Conservation (phyloP, 2,113 vertebrate species). For the Zingel zingel region DNA sequence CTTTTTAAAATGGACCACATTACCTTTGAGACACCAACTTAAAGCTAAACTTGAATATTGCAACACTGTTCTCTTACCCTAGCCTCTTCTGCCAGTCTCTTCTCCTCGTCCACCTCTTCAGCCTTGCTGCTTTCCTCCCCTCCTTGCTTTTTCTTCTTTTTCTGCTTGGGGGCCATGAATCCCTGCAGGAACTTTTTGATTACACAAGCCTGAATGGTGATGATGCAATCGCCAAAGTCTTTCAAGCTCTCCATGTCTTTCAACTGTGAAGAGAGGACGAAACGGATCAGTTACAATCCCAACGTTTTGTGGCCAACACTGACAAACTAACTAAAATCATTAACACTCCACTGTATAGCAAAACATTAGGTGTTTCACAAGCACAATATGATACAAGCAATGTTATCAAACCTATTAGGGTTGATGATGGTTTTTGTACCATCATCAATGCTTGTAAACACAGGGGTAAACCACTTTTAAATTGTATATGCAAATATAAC, state of each 20-base stretch:
- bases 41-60: too few relatives aligned
- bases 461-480: too few relatives aligned
- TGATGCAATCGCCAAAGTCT: conserved; percentile 95
- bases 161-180: conserved; percentile 98
- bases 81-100: conserved; percentile 95
- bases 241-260: conserved; percentile 89
- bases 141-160: conserved; percentile 91
- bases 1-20: not conserved
- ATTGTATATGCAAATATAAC: too few relatives aligned
- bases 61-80: conserved; percentile 84
- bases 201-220: conserved; percentile 93
- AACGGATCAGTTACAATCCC: not conserved
- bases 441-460: not conserved
- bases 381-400: too few relatives aligned
- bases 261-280: conserved; percentile 81
- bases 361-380: not conserved
- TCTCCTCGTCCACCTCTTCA: conserved; percentile 96
- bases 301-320: not conserved
- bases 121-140: conserved; percentile 89
- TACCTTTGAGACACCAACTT: not conserved
- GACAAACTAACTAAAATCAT: not conserved
- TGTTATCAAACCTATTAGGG: not conserved
- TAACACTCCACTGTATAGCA: not conserved
- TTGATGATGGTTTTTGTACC: not conserved
- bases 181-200: conserved; percentile 99